phyloP scores from a whole-genome alignment of 2,797 vertebrate genomes.

The Notolabrus celidotus region DNA sequence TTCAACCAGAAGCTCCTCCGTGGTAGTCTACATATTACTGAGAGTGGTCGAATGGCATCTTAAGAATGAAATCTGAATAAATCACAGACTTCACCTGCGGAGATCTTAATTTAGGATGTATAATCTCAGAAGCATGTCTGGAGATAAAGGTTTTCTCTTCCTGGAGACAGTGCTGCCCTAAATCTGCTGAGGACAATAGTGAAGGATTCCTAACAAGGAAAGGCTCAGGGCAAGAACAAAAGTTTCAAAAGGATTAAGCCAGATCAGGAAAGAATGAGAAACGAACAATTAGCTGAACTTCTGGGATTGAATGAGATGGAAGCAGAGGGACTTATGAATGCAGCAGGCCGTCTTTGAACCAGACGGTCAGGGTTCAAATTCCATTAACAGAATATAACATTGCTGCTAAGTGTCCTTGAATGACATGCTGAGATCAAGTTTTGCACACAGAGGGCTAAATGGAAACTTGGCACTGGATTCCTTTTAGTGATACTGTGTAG shows the following conservation, averaged over 20 bases:
- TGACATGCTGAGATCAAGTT: background rate
- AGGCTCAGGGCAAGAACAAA: constrained; percentile 8
- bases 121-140: constrained; percentile 7
- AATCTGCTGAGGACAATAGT: constrained; percentile 12
- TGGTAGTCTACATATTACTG: background rate
- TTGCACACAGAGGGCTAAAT: background rate
- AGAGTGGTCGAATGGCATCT: background rate
- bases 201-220: constrained; percentile 14
- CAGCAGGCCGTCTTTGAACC: constrained; percentile 24
- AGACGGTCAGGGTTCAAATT: constrained; percentile 23
- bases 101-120: background rate
- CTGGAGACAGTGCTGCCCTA: constrained; percentile 3
- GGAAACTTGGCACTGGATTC: background rate
- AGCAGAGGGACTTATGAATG: background rate
- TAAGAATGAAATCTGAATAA: background rate
- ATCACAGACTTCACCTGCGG: background rate
- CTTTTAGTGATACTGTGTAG: too few species aligned
- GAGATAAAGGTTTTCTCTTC: background rate
- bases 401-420: constrained; percentile 14
- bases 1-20: constrained; percentile 5
- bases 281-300: background rate
- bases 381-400: constrained; percentile 2
- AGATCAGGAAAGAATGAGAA: constrained; percentile 17
- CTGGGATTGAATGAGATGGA: background rate
- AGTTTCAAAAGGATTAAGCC: constrained; percentile 29